Percentiles rank a stretch among this genome's conserved stretches.
Conservation (phyloP, 2,888 invertebrate species). For the Tetramorium bicarinatum region DNA sequence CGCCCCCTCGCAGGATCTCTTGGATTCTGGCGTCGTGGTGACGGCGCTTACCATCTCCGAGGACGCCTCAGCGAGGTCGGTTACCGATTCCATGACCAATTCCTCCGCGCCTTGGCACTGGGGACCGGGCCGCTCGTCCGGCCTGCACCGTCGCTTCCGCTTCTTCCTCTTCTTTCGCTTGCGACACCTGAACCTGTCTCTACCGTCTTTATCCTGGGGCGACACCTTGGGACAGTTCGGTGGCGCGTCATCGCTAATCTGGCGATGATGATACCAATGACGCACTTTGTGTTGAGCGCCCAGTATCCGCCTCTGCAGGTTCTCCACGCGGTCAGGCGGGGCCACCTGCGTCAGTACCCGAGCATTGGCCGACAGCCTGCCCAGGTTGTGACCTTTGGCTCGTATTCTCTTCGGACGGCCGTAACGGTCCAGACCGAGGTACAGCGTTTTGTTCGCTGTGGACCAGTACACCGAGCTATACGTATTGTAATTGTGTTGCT, state of each 20-base stretch:
- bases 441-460: constrained; percentile 90
- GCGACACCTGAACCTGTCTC: constrained; percentile 87
- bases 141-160: constrained; percentile 82
- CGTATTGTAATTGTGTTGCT: constrained; percentile 94
- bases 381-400: constrained; percentile 90
- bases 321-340: constrained; percentile 87
- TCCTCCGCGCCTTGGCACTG: constrained; percentile 75
- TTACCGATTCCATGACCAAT: neutral
- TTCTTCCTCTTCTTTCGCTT: constrained; percentile 87
- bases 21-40: constrained; percentile 73
- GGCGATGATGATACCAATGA: constrained; percentile 78
- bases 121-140: constrained; percentile 79
- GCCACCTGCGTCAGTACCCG: constrained; percentile 90
- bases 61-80: constrained; percentile 55
- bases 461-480: constrained; percentile 93
- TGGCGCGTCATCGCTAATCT: constrained; percentile 62
- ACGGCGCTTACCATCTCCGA: constrained; percentile 17
- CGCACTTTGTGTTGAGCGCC: constrained; percentile 80
- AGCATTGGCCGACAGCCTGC: constrained; percentile 92
- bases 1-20: constrained; percentile 81
- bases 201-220: constrained; percentile 80
- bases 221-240: constrained; percentile 81
- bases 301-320: constrained; percentile 86
- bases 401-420: constrained; percentile 92
- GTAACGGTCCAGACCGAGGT: constrained; percentile 92